Evolutionary conservation across 2,888 invertebrate species (phyloP).

Genomic region (Polydrusus tereticollis): DNA sequence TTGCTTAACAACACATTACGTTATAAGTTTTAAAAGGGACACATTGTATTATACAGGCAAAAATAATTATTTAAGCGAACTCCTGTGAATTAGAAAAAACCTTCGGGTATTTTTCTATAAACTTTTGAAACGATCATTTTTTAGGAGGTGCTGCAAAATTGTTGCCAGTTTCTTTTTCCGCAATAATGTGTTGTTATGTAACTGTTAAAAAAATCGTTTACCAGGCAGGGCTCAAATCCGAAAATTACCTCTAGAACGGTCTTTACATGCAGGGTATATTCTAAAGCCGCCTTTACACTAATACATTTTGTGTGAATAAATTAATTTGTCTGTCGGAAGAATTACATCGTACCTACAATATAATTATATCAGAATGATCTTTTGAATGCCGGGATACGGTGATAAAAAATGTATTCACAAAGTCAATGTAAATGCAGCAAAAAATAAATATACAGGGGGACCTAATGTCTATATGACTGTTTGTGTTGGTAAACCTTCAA

Average conservation of each 20-base stretch:
- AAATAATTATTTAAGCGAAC: too few relatives aligned
- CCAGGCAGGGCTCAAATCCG: neutral
- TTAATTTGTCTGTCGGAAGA: neutral
- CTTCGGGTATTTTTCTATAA: too few relatives aligned
- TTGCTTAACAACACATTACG: neutral
- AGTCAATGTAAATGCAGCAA: neutral
- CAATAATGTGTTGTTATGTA: neutral
- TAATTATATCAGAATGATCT: too few relatives aligned
- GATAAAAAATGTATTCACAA: neutral
- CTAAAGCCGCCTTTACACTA: neutral
- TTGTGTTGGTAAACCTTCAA: constrained; percentile 62
- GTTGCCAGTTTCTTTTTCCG: neutral
- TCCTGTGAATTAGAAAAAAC: too few relatives aligned
- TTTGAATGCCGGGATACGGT: neutral
- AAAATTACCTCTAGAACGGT: neutral
- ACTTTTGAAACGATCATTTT: too few relatives aligned
- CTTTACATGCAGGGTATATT: neutral
- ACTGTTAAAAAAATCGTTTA: neutral
- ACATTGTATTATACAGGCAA: too few relatives aligned
- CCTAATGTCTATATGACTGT: constrained; percentile 22
- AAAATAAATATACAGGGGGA: constrained; percentile 1
- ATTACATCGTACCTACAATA: too few relatives aligned
- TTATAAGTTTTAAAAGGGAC: too few relatives aligned
- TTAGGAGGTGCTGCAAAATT: too few relatives aligned
- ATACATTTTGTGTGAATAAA: neutral